Evolutionary conservation across 2,113 vertebrate genomes (phyloP).

Genomic region (Tursiops truncatus): DNA sequence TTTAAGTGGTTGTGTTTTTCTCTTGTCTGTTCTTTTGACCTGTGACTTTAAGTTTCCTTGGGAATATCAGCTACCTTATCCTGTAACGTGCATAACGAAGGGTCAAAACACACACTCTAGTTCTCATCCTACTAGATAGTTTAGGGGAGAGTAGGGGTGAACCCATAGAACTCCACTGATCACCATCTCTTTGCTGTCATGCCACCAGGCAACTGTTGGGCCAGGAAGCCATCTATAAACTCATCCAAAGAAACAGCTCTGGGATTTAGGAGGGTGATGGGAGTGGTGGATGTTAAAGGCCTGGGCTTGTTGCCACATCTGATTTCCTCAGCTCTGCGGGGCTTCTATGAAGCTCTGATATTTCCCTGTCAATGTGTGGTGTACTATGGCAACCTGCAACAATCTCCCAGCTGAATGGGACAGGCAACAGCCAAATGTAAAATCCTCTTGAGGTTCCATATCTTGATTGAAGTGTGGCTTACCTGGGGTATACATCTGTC

Average conservation of each 20-base stretch:
- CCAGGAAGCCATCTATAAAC: not conserved
- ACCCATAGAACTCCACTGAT: not conserved
- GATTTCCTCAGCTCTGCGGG: not conserved
- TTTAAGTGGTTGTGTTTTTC: not conserved
- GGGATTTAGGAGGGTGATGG: not conserved
- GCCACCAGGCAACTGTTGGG: too few species aligned
- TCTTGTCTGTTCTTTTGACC: not conserved
- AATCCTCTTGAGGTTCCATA: not conserved
- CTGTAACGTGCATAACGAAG: not conserved
- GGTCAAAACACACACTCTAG: not conserved
- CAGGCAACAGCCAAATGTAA: not conserved
- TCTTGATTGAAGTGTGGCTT: not conserved
- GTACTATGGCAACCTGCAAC: not conserved
- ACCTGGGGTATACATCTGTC: not conserved
- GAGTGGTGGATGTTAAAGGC: not conserved
- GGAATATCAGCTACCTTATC: not conserved
- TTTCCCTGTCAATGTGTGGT: not conserved
- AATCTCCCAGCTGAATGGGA: not conserved
- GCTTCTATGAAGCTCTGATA: not conserved
- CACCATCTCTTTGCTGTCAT: not conserved
- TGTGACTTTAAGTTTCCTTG: not conserved
- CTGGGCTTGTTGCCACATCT: not conserved
- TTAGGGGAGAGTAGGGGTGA: not conserved
- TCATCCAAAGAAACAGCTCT: not conserved
- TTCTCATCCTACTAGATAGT: not conserved